Conservation (phyloP, 2,797 vertebrate genomes). For the Lophotriccus pileatus region DNA sequence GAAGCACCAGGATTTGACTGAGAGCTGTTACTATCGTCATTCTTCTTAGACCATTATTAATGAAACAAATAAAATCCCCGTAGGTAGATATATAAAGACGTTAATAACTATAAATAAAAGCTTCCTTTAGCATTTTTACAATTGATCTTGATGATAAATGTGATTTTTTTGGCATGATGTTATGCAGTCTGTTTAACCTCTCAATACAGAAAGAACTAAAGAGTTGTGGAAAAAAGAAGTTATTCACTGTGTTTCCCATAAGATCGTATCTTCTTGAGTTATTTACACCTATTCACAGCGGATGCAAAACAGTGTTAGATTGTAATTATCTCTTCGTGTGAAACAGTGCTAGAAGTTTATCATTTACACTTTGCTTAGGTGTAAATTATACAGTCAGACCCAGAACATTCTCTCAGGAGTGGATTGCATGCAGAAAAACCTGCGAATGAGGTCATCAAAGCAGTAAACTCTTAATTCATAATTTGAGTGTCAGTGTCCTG, state of each 20-base stretch:
- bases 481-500: neutral
- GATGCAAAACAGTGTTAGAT: neutral
- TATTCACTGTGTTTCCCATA: neutral
- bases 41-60: neutral
- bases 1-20: neutral
- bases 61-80: neutral
- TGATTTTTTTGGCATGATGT: neutral
- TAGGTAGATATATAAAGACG: neutral
- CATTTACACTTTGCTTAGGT: conserved; percentile 1
- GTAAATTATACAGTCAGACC: neutral
- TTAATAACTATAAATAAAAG: neutral
- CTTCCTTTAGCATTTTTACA: neutral
- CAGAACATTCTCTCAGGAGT: neutral
- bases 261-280: neutral
- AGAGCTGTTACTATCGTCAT: neutral
- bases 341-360: neutral
- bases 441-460: neutral
- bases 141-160: neutral
- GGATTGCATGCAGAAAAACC: neutral
- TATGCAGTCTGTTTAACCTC: neutral
- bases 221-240: neutral
- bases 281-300: neutral
- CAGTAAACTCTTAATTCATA: neutral
- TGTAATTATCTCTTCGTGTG: conserved; percentile 9
- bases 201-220: neutral